These are phyloP conservation scores for Dicrurus megarhynchus DNA, from an alignment of 2,113 vertebrate species.

Conservation along the genomic window DNA sequence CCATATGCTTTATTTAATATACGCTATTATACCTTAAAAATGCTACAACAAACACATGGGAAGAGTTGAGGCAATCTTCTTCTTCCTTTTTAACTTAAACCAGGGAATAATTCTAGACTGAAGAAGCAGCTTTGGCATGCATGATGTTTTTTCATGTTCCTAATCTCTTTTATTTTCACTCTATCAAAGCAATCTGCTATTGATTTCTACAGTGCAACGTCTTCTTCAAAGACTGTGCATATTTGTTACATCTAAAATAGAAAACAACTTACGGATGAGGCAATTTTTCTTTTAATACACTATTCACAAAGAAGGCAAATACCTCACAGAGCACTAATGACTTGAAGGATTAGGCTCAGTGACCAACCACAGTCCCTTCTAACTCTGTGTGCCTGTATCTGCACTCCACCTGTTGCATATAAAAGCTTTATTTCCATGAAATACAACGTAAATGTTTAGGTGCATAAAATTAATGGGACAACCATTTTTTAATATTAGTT, in stretches of 20 bases:
- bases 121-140: background rate
- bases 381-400: background rate
- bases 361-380: background rate
- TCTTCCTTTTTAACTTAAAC: background rate
- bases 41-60: background rate
- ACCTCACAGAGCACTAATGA: background rate
- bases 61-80: background rate
- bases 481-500: background rate
- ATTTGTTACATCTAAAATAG: background rate
- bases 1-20: background rate
- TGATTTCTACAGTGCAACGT: background rate
- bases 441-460: background rate
- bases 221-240: background rate
- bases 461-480: background rate
- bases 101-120: background rate
- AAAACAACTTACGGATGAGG: background rate
- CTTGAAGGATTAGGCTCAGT: background rate
- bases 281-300: background rate
- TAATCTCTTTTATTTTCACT: background rate
- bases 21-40: background rate
- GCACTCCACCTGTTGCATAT: background rate
- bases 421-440: background rate
- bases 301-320: background rate
- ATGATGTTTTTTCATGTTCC: background rate
- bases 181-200: background rate